These are phyloP conservation scores for Philhelius pedissequus DNA, from an alignment of 2,888 invertebrate species.

Conservation along the genomic window DNA sequence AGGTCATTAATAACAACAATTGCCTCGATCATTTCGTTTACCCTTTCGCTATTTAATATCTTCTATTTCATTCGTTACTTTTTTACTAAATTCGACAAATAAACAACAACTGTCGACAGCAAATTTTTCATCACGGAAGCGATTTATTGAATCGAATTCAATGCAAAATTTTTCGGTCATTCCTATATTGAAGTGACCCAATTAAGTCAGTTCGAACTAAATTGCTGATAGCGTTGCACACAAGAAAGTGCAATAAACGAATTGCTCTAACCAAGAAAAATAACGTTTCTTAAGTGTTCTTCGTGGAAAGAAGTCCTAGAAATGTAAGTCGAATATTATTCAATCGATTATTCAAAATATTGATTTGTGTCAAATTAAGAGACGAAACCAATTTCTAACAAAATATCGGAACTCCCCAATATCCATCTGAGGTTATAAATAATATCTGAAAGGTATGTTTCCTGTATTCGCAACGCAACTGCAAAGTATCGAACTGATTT, in stretches of 20 bases:
- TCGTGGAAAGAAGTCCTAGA: background rate
- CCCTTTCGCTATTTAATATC: slow-evolving; percentile 21
- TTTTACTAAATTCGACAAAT: background rate
- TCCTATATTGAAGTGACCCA: slow-evolving; percentile 71
- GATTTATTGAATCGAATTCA: slow-evolving; percentile 23
- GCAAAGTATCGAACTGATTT: slow-evolving; percentile 21
- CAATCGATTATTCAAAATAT: background rate
- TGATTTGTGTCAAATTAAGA: slow-evolving; percentile 1
- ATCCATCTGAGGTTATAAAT: slow-evolving; percentile 13
- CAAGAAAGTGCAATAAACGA: slow-evolving; percentile 1
- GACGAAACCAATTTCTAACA: background rate
- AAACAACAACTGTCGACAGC: background rate
- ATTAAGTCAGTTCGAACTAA: slow-evolving; percentile 75
- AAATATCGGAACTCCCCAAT: background rate
- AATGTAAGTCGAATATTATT: slow-evolving; percentile 15
- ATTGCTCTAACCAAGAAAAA: background rate
- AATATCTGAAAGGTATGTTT: slow-evolving; percentile 27
- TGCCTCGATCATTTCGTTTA: slow-evolving; percentile 38
- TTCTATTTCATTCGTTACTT: slow-evolving; percentile 25
- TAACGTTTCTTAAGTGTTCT: background rate
- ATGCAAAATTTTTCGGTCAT: slow-evolving; percentile 20
- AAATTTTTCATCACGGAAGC: slow-evolving; percentile 48
- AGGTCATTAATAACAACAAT: slow-evolving; percentile 63
- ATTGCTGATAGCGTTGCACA: slow-evolving; percentile 71
- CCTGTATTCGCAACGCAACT: background rate